A percentile compares a stretch with the other conserved stretches of the same genome.
These are phyloP conservation scores for Petrophora chlorosata DNA, from an alignment of 2,888 invertebrate genomes.

Conservation along the genomic window DNA sequence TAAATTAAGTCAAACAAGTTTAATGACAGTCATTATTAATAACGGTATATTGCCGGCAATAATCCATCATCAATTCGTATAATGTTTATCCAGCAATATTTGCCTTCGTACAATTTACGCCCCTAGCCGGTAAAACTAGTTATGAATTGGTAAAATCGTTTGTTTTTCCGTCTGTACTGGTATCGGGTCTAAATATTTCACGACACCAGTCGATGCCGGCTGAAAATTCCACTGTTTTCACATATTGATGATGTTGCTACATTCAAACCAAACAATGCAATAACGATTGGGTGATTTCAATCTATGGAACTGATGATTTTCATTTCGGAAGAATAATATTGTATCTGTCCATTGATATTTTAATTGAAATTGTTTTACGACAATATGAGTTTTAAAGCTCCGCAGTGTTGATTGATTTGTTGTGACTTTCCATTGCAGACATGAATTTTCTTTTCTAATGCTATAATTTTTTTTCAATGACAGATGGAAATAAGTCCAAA, in stretches of 20 bases:
- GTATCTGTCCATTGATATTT: constrained; percentile 18
- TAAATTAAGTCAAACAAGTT: too few species aligned
- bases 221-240: constrained; percentile 62
- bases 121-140: constrained; percentile 10
- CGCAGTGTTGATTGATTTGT: background rate
- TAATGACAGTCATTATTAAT: constrained; percentile 12
- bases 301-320: constrained; percentile 57
- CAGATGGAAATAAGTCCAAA: too few species aligned
- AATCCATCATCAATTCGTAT: constrained; percentile 12
- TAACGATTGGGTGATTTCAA: constrained; percentile 68
- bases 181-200: constrained; percentile 64
- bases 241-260: constrained; percentile 70
- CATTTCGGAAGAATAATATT: constrained; percentile 37
- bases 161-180: constrained; percentile 59
- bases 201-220: constrained; percentile 61
- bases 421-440: background rate
- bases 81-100: constrained; percentile 9
- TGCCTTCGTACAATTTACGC: constrained; percentile 6
- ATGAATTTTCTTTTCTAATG: background rate
- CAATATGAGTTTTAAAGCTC: background rate
- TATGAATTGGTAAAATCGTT: constrained; percentile 63
- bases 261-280: constrained; percentile 67
- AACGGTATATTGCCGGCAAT: background rate
- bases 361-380: constrained; percentile 10
- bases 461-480: too few species aligned